Evolutionary conservation across 1,140 invertebrate species (phyloP).

Genomic region (Lordiphosa collinella): DNA sequence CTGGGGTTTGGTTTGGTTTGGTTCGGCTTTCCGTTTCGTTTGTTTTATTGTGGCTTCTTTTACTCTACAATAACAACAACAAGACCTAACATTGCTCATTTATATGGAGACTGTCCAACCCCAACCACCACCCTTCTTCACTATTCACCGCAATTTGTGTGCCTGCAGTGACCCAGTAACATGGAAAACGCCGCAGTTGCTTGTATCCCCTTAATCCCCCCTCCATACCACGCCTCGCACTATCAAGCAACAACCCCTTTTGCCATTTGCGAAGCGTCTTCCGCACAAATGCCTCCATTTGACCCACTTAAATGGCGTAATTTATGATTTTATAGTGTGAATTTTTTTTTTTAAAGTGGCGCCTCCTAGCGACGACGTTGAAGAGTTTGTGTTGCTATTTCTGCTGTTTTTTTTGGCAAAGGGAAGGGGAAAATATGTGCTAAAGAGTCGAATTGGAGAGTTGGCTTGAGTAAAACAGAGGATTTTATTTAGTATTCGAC

Average conservation of each 20-base stretch:
- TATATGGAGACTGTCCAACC: conserved; percentile 47
- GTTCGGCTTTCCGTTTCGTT: conserved; percentile 27
- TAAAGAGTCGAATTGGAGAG: too few species aligned
- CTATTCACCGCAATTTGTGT: conserved; percentile 68
- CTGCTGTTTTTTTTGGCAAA: background rate
- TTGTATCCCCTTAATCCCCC: conserved; percentile 9
- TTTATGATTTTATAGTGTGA: conserved; percentile 76
- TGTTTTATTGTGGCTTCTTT: conserved; percentile 66
- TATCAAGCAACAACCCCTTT: conserved; percentile 42
- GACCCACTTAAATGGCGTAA: conserved; percentile 77
- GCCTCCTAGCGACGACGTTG: conserved; percentile 24
- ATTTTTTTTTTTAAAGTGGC: conserved; percentile 51
- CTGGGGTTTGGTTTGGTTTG: conserved; percentile 23
- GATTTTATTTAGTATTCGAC: too few species aligned
- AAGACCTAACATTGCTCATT: conserved; percentile 63
- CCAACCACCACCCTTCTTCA: conserved; percentile 4
- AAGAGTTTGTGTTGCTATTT: background rate
- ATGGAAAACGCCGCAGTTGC: conserved; percentile 64
- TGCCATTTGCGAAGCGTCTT: conserved; percentile 60
- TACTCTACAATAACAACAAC: conserved; percentile 32
- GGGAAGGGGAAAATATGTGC: too few species aligned
- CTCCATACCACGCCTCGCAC: background rate
- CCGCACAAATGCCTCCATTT: conserved; percentile 78
- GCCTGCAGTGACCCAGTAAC: conserved; percentile 78
- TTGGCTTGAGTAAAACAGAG: too few species aligned